Evolutionary conservation across 2,113 vertebrate genomes (phyloP), one percentile per base, ranked within the genome.

Genomic region (Melanerpes aurifrons): DNA sequence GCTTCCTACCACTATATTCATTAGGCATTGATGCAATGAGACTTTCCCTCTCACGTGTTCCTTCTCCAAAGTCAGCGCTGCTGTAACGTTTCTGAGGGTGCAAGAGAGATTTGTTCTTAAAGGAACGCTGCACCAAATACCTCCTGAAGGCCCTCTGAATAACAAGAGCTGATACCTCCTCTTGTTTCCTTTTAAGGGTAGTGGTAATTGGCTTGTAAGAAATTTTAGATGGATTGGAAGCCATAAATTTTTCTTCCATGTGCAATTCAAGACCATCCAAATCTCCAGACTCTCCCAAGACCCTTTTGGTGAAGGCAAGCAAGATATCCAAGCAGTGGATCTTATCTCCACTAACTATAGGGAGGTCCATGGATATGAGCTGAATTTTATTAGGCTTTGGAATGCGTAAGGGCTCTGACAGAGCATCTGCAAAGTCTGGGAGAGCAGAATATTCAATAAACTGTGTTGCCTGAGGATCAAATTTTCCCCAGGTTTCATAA

Each of bases 241-340:
- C 96, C 98, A 98, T 98, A 93, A 99, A 99, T 94, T 98, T 99
- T 92, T 99, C 98, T 94, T 99, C 99, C 98, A 99, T 99, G 87
- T 99, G 98, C 40, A 98, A 95, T 67, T 99, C 99, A 58, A 99
- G 97, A 43, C 97, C 96, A 29, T 98, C 98, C 97, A 99, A 97
- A 77, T 98, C 98, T 4, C 97, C 98, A 1, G 97, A 98, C 84
- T 99, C 98, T 20, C 99, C 99, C 22, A 99, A 98, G 17, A 99
- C 99, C 10, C 98, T 98, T 54, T 99, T 99, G 70, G 99, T 99
- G 95, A 99, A 98, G 75, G 99, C 99, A 71, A 99, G 99, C 94
- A 99, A 98, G 85, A 99, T 98, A 95, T 99, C 99, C 97, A 99
- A 95, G 95, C 99, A 99, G 97, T 99, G 99, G 78, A 99, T 99